phyloP scores from a whole-genome alignment of 1,140 invertebrate genomes.

The Drosophila ambigua region DNA sequence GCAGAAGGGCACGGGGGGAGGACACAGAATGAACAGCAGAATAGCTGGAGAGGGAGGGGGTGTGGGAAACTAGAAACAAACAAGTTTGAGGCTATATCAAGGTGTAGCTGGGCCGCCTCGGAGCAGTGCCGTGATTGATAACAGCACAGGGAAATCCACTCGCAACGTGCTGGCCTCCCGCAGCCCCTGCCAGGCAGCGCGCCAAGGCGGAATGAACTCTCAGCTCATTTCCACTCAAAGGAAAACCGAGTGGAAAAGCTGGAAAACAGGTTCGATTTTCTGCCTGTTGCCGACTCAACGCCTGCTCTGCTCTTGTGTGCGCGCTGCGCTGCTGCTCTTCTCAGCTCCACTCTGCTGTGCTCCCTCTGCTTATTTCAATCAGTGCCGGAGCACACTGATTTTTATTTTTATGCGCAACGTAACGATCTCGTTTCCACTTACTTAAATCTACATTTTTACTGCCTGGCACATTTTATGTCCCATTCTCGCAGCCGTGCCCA shows the following conservation, averaged over 20 bases:
- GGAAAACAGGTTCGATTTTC: constrained; percentile 14
- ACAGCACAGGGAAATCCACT: constrained; percentile 24
- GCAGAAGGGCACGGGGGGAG: constrained; percentile 8
- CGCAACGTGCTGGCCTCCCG: constrained; percentile 63
- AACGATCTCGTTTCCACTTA: constrained; percentile 84
- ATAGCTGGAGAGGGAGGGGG: not conserved
- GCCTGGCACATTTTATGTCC: constrained; percentile 83
- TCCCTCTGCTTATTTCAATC: constrained; percentile 78
- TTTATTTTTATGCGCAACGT: constrained; percentile 84
- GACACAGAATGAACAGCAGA: not conserved
- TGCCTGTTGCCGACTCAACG: constrained; percentile 45
- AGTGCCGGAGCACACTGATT: constrained; percentile 83
- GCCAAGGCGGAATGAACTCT: constrained; percentile 5
- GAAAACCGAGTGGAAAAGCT: constrained; percentile 61
- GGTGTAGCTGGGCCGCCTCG: constrained; percentile 22
- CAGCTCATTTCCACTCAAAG: constrained; percentile 60
- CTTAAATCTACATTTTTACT: constrained; percentile 84
- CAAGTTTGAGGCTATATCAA: constrained; percentile 73
- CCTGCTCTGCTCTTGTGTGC: constrained; percentile 39
- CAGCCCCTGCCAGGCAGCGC: not conserved
- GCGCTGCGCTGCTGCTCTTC: constrained; percentile 5
- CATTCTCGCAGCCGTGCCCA: constrained; percentile 74
- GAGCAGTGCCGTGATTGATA: constrained; percentile 54
- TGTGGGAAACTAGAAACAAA: constrained; percentile 37
- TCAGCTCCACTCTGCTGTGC: constrained; percentile 12